Conservation (phyloP, 2,797 vertebrate genomes). For the Mus caroli region DNA sequence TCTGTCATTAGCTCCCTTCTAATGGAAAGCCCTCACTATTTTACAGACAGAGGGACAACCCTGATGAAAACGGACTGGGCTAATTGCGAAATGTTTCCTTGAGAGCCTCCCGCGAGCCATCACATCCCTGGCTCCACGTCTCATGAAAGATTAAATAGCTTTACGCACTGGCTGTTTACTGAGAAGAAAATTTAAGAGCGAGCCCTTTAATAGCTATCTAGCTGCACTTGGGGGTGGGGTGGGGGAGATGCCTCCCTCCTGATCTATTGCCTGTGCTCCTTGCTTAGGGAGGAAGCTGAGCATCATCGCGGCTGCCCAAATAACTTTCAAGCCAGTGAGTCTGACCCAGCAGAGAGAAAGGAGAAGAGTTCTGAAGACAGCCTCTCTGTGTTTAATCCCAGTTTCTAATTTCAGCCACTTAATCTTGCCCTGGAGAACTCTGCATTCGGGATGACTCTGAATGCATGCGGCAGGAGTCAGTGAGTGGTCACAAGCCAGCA, state of each 20-base stretch:
- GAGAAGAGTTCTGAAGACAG: constrained; percentile 56
- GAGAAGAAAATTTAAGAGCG: constrained; percentile 60
- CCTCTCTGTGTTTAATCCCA: constrained; percentile 58
- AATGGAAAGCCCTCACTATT: constrained; percentile 52
- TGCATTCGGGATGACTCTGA: neutral
- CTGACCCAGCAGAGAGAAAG: constrained; percentile 43
- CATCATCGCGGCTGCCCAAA: neutral
- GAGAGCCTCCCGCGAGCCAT: constrained; percentile 28
- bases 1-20: constrained; percentile 11
- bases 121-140: constrained; percentile 56
- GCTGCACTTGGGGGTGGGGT: constrained; percentile 60
- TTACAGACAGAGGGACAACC: constrained; percentile 40
- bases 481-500: neutral
- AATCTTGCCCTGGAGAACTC: constrained; percentile 29
- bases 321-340: constrained; percentile 7
- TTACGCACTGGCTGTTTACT: constrained; percentile 74
- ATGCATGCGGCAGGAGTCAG: neutral
- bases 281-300: neutral
- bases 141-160: constrained; percentile 75
- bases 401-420: constrained; percentile 71
- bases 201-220: constrained; percentile 58
- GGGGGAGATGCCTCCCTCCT: constrained; percentile 52
- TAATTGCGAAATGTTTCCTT: constrained; percentile 69
- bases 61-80: constrained; percentile 60
- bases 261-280: constrained; percentile 5